Percentiles rank a stretch among this genome's conserved stretches.
Conservation (phyloP, 2,797 vertebrate genomes). For the Tapera naevia region DNA sequence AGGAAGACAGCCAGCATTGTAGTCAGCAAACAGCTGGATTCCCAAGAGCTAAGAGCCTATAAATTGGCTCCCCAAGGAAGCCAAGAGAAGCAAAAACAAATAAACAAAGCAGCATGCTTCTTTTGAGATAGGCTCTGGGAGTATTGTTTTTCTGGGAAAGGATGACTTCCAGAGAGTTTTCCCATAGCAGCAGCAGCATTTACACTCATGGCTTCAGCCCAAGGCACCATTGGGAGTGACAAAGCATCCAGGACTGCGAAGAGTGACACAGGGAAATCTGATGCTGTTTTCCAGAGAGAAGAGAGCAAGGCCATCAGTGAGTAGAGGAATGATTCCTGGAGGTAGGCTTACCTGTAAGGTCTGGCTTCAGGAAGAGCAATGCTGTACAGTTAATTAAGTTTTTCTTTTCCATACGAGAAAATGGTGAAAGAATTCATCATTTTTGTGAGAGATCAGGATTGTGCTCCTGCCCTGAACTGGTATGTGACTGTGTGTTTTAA, state of each 20-base stretch:
- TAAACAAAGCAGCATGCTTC: background rate
- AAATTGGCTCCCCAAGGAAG: background rate
- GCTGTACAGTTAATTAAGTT: background rate
- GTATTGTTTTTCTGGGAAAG: background rate
- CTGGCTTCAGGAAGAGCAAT: background rate
- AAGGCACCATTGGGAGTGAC: background rate
- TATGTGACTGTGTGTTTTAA: background rate
- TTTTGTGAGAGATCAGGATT: background rate
- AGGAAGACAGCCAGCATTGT: background rate
- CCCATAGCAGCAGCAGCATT: background rate
- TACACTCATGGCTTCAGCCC: background rate
- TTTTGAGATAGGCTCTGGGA: background rate
- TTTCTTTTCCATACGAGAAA: background rate
- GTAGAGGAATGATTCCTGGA: background rate
- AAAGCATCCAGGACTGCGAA: background rate
- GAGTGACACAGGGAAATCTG: background rate
- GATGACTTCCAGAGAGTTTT: background rate
- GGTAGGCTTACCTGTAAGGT: background rate
- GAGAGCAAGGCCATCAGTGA: background rate
- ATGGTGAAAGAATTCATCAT: background rate
- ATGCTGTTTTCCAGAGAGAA: background rate
- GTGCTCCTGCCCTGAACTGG: rapidly evolving
- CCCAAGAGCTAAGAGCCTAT: background rate
- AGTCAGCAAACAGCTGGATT: background rate
- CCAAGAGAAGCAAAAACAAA: background rate